phyloP scores from a whole-genome alignment of 2,888 invertebrate species.

The Allygus modestus region DNA sequence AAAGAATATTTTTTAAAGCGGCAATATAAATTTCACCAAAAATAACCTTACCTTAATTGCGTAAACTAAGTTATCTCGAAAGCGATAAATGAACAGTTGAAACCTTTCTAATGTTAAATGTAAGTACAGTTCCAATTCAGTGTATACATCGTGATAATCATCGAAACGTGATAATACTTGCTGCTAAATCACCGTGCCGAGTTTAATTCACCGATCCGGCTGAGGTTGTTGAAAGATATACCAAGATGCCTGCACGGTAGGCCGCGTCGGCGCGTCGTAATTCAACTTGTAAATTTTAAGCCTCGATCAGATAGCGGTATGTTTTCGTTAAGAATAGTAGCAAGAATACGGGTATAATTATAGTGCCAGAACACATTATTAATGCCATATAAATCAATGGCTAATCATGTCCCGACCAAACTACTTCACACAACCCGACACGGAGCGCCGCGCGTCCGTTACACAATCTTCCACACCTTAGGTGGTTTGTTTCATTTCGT shows the following conservation, averaged over 20 bases:
- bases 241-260: not conserved
- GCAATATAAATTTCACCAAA: too few relatives aligned
- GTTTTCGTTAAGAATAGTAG: constrained; percentile 47
- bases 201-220: too few relatives aligned
- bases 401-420: constrained; percentile 18
- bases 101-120: too few relatives aligned
- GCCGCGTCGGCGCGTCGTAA: constrained; percentile 13
- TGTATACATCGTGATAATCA: too few relatives aligned
- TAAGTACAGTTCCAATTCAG: too few relatives aligned
- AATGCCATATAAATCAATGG: constrained; percentile 49
- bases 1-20: too few relatives aligned
- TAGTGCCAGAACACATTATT: constrained; percentile 41
- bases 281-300: constrained; percentile 4
- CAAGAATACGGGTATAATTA: constrained; percentile 48
- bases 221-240: not conserved
- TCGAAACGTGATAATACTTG: too few relatives aligned
- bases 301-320: constrained; percentile 36
- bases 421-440: constrained; percentile 29
- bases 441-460: not conserved
- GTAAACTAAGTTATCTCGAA: too few relatives aligned
- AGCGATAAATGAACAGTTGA: too few relatives aligned
- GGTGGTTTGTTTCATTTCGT: too few relatives aligned
- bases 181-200: too few relatives aligned
- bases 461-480: constrained; percentile 1
- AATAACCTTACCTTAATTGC: too few relatives aligned